These are phyloP conservation scores for Nothobranchius furzeri DNA, from an alignment of 2,113 vertebrate species.

Conservation along the genomic window DNA sequence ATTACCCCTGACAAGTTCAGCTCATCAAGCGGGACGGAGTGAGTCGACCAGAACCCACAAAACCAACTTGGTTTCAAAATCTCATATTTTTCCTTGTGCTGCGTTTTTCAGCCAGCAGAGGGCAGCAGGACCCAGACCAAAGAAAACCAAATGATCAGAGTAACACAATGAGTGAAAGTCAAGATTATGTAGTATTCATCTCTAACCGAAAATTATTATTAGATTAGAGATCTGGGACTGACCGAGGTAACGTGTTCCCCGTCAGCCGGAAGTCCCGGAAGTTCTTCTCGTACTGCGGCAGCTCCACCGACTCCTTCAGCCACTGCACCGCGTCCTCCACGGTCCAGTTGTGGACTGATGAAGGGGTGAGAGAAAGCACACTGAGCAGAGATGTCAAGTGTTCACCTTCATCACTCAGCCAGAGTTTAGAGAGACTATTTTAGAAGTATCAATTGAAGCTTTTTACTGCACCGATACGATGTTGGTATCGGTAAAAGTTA, in stretches of 20 bases:
- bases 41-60: no score
- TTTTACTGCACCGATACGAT: no score
- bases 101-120: slow-evolving; percentile 55
- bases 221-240: slow-evolving; percentile 14
- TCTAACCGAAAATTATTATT: background rate
- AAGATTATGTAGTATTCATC: no score
- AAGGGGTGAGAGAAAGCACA: background rate
- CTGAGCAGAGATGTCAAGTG: no score
- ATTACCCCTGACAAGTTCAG: no score
- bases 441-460: no score
- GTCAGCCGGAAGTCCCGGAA: slow-evolving; percentile 92
- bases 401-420: no score
- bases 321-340: slow-evolving; percentile 91
- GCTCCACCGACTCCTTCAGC: slow-evolving; percentile 95
- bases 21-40: no score
- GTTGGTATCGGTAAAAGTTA: no score
- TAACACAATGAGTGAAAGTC: background rate
- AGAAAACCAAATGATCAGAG: background rate
- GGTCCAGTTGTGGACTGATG: slow-evolving; percentile 98
- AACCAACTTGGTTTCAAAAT: background rate
- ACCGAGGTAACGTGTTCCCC: slow-evolving; percentile 96
- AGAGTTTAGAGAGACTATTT: no score
- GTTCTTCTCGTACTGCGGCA: slow-evolving; percentile 95
- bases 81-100: slow-evolving; percentile 9
- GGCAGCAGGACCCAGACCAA: slow-evolving; percentile 61